Conservation (phyloP, 2,888 invertebrate genomes). For the Liodrosophila aerea region DNA sequence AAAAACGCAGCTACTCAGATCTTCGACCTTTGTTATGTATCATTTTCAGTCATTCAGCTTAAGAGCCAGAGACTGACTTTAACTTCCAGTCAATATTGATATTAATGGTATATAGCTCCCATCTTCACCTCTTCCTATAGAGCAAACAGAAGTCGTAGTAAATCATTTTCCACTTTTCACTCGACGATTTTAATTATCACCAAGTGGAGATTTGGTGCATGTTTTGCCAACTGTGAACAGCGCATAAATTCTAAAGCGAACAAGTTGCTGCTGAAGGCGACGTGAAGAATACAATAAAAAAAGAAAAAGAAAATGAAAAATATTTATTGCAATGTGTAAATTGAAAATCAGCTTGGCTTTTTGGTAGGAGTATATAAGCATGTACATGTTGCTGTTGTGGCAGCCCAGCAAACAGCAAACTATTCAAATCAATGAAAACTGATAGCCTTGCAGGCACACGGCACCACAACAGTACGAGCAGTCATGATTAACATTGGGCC, state of each 20-base stretch:
- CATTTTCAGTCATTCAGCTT: too few relatives aligned
- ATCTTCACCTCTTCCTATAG: background rate
- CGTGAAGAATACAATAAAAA: constrained; percentile 1
- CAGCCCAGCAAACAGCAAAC: constrained; percentile 40
- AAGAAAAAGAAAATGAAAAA: constrained; percentile 10
- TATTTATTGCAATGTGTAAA: constrained; percentile 61
- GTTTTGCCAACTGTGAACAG: constrained; percentile 32
- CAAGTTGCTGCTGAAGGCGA: constrained; percentile 60
- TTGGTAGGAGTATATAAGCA: background rate
- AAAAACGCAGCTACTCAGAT: too few relatives aligned
- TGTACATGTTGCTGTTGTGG: constrained; percentile 9
- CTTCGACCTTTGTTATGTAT: too few relatives aligned
- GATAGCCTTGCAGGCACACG: constrained; percentile 66
- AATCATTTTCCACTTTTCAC: constrained; percentile 73
- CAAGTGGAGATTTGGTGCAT: constrained; percentile 56
- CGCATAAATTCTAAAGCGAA: constrained; percentile 64
- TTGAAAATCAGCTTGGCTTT: constrained; percentile 59
- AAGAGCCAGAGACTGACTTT: too few relatives aligned
- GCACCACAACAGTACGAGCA: too few relatives aligned
- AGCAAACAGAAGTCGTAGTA: constrained; percentile 24
- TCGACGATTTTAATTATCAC: constrained; percentile 69
- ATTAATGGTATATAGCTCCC: too few relatives aligned
- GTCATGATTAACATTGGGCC: constrained; percentile 40
- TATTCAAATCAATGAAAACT: constrained; percentile 76
- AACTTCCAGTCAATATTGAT: too few relatives aligned